These are phyloP conservation scores for Microcebus tavaratra DNA, from an alignment of 2,113 vertebrate genomes.

Conservation along the genomic window DNA sequence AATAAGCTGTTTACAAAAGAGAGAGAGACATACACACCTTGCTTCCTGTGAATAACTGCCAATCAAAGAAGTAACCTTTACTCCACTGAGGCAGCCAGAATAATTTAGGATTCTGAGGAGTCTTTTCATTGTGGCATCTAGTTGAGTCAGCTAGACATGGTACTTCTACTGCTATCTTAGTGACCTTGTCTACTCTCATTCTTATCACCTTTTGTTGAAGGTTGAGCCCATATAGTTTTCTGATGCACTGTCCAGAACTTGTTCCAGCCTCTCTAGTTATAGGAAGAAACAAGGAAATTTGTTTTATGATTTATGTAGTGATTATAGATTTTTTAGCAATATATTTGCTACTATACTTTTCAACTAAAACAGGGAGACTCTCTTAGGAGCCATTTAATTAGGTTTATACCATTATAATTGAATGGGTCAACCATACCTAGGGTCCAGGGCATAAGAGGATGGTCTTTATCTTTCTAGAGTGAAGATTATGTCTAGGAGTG, in stretches of 20 bases:
- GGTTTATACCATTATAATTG: background rate
- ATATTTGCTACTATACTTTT: constrained; percentile 1
- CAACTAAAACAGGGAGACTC: background rate
- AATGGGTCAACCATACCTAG: background rate
- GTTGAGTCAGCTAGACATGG: background rate
- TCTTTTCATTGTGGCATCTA: background rate
- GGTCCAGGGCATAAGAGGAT: background rate
- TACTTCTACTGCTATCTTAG: background rate
- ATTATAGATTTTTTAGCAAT: background rate
- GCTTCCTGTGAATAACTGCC: background rate
- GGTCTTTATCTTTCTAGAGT: background rate
- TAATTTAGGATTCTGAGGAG: background rate
- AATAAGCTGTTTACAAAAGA: background rate
- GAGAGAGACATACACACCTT: background rate
- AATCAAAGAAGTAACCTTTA: background rate
- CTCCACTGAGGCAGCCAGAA: background rate
- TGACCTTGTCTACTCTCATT: background rate
- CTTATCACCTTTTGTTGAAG: background rate
- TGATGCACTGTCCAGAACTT: background rate
- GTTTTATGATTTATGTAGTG: background rate
- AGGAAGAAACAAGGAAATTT: background rate
- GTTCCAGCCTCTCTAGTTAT: background rate
- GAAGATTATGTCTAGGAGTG: background rate
- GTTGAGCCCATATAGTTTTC: background rate
- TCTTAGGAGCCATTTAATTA: background rate